Evolutionary conservation across 2,797 vertebrate species (phyloP).

Genomic region (Alectoris magna): DNA sequence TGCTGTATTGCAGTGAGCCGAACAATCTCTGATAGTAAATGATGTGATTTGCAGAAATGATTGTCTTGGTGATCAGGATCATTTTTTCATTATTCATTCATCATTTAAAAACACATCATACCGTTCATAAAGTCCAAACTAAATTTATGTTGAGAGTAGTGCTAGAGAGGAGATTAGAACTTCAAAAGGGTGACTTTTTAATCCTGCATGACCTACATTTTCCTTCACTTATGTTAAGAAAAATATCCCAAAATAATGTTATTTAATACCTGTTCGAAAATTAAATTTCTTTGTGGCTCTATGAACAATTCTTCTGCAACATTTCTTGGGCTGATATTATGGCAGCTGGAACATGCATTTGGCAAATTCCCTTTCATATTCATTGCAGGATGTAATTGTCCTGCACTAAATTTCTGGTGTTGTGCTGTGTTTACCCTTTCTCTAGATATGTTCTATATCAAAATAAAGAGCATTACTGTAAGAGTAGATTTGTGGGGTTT

Average conservation of each 20-base stretch:
- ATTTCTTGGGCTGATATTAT: not conserved
- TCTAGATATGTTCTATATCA: not conserved
- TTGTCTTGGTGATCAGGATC: slow-evolving; percentile 9
- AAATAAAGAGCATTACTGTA: not conserved
- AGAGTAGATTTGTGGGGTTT: not conserved
- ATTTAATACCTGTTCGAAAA: not conserved
- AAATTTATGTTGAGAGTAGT: not conserved
- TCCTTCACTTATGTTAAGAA: not conserved
- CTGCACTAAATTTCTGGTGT: not conserved
- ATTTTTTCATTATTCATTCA: slow-evolving; percentile 8
- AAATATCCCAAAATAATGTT: not conserved
- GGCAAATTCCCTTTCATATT: not conserved
- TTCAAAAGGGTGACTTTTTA: slow-evolving; percentile 21
- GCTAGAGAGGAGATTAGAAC: slow-evolving; percentile 19
- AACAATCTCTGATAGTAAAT: not conserved
- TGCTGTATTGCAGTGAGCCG: not conserved
- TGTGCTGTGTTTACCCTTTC: not conserved
- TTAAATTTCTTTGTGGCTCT: not conserved
- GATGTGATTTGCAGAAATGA: not conserved
- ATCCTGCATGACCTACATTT: slow-evolving; percentile 20
- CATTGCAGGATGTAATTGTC: not conserved
- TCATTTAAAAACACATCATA: not conserved
- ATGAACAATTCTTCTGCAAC: not conserved
- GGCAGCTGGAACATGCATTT: not conserved
- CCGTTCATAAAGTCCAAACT: not conserved